A percentile compares a stretch with the other conserved stretches of the same genome.
Evolutionary conservation across 2,888 invertebrate species (phyloP).

Genomic region (Peribatodes rhomboidaria): DNA sequence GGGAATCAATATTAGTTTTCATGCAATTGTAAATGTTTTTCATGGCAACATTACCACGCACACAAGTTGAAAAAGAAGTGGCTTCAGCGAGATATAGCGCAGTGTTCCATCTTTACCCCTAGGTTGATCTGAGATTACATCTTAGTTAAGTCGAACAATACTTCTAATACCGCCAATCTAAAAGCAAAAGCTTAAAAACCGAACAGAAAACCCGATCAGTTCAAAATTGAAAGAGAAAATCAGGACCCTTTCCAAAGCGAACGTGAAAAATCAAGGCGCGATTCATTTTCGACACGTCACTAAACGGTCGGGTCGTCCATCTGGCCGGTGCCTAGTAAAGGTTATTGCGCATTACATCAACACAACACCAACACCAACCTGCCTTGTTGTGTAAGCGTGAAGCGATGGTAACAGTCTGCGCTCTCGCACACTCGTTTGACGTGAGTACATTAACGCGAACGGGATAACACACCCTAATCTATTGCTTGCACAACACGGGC

Average conservation of each 20-base stretch:
- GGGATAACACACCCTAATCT: too few species aligned
- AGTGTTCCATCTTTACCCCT: too few species aligned
- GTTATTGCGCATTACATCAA: conserved; percentile 11
- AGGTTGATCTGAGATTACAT: not conserved
- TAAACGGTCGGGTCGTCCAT: conserved; percentile 52
- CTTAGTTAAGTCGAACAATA: not conserved
- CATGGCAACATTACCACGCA: too few species aligned
- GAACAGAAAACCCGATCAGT: conserved; percentile 13
- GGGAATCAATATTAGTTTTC: too few species aligned
- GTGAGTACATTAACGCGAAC: too few species aligned
- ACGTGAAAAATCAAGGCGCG: conserved; percentile 44
- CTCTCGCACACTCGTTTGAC: too few species aligned
- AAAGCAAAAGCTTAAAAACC: conserved; percentile 11
- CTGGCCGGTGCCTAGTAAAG: conserved; percentile 57
- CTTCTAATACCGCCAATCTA: not conserved
- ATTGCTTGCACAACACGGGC: too few species aligned
- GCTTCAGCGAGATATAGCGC: too few species aligned
- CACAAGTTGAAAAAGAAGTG: too few species aligned
- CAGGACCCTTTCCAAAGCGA: conserved; percentile 37
- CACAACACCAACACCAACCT: not conserved
- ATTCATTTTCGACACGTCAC: conserved; percentile 57
- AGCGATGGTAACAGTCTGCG: too few species aligned
- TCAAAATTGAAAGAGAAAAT: conserved; percentile 26
- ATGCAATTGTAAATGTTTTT: too few species aligned
- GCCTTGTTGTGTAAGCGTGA: too few species aligned